Evolutionary conservation across 2,797 vertebrate genomes (phyloP).

Genomic region (Melanotaenia trifasciata): DNA sequence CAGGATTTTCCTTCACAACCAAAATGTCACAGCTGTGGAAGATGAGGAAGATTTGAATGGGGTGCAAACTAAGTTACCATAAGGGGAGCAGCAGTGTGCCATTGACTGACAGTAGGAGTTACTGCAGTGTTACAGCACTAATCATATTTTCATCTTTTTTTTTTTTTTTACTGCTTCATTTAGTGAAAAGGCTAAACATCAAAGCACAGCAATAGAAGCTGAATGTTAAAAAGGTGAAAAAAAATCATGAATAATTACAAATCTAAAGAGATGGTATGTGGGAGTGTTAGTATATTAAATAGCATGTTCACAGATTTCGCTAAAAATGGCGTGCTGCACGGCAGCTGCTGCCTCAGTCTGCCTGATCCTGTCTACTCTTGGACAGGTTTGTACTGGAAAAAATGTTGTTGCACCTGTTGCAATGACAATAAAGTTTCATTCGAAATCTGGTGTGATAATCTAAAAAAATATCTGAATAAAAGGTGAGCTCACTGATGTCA

Average conservation of each 20-base stretch:
- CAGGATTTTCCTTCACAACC: conserved; percentile 52
- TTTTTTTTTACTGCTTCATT: conserved; percentile 15
- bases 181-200: not conserved
- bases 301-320: not conserved
- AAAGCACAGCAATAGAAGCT: not conserved
- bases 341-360: too few relatives aligned
- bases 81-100: not conserved
- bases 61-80: conserved; percentile 14
- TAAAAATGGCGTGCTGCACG: not conserved
- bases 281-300: fast-evolving
- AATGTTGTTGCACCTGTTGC: too few relatives aligned
- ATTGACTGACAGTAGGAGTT: not conserved
- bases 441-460: not conserved
- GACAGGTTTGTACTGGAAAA: too few relatives aligned
- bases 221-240: not conserved
- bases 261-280: not conserved
- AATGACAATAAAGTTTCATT: too few relatives aligned
- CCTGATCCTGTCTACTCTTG: too few relatives aligned
- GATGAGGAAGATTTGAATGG: conserved; percentile 27
- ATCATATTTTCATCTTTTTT: not conserved
- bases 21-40: conserved; percentile 26
- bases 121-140: not conserved
- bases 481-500: conserved; percentile 30
- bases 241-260: conserved; percentile 24
- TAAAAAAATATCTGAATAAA: conserved; percentile 14